Conservation (phyloP, 2,888 invertebrate species). For the Abscondita cerata region DNA sequence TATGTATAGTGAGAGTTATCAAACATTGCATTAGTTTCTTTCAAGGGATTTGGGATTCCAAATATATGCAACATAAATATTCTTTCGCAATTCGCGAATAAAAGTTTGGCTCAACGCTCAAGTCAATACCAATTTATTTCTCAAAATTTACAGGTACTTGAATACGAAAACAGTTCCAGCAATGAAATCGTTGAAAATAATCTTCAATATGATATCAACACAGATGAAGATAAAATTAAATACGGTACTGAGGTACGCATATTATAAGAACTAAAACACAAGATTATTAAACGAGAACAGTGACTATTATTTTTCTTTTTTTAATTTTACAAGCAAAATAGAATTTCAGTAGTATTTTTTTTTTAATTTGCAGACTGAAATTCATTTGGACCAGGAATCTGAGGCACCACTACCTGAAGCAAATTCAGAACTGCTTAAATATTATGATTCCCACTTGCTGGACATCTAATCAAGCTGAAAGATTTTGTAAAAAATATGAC, state of each 20-base stretch:
- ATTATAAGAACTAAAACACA: not conserved
- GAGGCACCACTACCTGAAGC: not conserved
- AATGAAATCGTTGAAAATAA: not conserved
- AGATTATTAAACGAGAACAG: no score
- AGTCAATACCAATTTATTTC: not conserved
- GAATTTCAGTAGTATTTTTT: not conserved
- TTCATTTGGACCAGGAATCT: no score
- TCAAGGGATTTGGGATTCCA: no score
- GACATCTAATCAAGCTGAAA: not conserved
- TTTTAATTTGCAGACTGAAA: no score
- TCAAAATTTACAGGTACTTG: not conserved
- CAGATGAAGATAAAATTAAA: not conserved
- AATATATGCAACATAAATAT: no score
- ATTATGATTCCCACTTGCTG: no score
- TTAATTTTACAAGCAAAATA: not conserved
- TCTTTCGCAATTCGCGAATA: no score
- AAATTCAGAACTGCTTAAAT: not conserved
- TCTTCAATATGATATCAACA: not conserved
- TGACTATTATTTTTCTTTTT: no score
- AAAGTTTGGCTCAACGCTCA: not conserved
- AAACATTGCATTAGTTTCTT: no score
- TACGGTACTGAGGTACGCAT: not conserved
- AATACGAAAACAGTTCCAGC: no score
- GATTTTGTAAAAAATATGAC: not conserved
- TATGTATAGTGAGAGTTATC: no score